Conservation (phyloP, 2,797 vertebrate genomes). For the Kryptolebias ocellatus region DNA sequence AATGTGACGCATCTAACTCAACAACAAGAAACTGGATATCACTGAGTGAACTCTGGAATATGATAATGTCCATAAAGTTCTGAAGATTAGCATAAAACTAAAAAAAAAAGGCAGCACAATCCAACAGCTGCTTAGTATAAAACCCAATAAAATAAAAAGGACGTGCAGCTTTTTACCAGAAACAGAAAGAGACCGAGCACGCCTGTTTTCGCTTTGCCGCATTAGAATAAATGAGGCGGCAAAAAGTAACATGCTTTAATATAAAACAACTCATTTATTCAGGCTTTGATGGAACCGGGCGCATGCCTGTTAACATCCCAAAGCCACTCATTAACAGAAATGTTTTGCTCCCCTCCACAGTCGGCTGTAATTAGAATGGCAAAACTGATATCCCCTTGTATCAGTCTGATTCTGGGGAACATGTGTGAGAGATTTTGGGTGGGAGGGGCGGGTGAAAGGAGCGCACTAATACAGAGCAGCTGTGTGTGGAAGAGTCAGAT, state of each 20-base stretch:
- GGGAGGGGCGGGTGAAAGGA: conserved; percentile 53
- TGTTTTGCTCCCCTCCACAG: conserved; percentile 74
- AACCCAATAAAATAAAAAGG: conserved; percentile 14
- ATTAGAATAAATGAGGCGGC: conserved; percentile 60
- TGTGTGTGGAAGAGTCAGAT: conserved; percentile 76
- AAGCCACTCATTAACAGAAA: conserved; percentile 76
- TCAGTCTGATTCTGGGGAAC: conserved; percentile 81
- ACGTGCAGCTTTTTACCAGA: conserved; percentile 12
- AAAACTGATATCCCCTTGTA: conserved; percentile 82
- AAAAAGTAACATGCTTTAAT: conserved; percentile 50
- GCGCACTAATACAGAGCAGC: conserved; percentile 81
- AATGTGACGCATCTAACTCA: conserved; percentile 71
- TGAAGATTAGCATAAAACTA: conserved; percentile 58
- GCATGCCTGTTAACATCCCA: conserved; percentile 61
- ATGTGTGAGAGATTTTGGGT: conserved; percentile 82
- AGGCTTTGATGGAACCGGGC: conserved; percentile 44
- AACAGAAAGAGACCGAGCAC: conserved; percentile 13
- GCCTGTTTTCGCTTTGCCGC: conserved; percentile 23
- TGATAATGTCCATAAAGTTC: conserved; percentile 51
- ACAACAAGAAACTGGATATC: conserved; percentile 54
- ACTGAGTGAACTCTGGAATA: conserved; percentile 35
- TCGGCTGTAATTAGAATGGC: conserved; percentile 82
- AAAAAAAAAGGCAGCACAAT: conserved; percentile 30
- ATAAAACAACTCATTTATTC: conserved; percentile 59
- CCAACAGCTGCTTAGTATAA: conserved; percentile 39